Evolutionary conservation across 2,113 vertebrate genomes (phyloP), one percentile per base, ranked within the genome.

Genomic region (Ptyas mucosa): DNA sequence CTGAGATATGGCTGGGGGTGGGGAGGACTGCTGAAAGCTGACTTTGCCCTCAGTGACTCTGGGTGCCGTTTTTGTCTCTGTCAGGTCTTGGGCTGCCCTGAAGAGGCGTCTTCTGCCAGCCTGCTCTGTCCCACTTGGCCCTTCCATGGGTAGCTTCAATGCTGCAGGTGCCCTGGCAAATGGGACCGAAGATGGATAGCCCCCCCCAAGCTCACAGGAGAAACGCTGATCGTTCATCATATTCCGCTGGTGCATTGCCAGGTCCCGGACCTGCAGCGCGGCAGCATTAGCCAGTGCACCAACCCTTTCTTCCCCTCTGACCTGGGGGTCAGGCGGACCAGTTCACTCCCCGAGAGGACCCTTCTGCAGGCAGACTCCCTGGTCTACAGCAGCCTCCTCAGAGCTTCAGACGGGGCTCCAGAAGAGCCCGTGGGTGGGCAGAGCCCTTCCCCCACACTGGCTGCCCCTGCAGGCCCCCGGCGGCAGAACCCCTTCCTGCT

Each of bases 181-280:
- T 94, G 92, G 95, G 95, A 93, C 96, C 92, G 95, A 97, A 90
- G 95, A 99, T 99, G 99, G 98, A 98, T 98, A 98, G 98, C 98
- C 97, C 98, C 81, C 81, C 98, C 98, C 21, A 99, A 99, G 96
- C 98, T 99, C 95, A 97, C 98, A 23, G 99, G 99, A 58, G 99
- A 99, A 96, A 99, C 99, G 0, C 97, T 99, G 96, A 99, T 99
- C 20, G 99, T 99, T 94, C 99, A 99, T 96, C 99, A 99, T 97
- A 99, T 99, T 93, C 99, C 99, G 21, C 97, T 99, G 97, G 98
- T 99, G 92, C 99, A 99, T 94, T 99, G 99, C 96, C 99, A 99
- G 96, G 98, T 99, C 92, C 98, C 98, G 0, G 98, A 98, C 3
- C 97, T 98, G 29, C 98, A 98, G 93, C 98, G 98, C 87, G 98